Evolutionary conservation across 2,797 vertebrate species (phyloP), one percentile per base, ranked within the genome.

Genomic region (Tinamus major): DNA sequence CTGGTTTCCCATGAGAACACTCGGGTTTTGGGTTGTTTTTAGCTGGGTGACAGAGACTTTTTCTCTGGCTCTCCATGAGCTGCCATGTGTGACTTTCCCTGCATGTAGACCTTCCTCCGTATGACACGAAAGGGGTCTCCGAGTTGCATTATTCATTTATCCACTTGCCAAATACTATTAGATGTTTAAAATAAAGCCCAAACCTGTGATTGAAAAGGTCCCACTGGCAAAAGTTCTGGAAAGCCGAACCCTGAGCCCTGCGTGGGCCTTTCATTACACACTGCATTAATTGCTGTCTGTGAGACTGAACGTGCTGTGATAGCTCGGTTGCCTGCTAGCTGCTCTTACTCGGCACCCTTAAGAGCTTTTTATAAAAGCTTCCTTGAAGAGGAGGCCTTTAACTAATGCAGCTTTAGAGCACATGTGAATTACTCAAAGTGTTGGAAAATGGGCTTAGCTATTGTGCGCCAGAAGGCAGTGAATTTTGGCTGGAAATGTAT

Each of bases 1-100:
- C 23, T 8, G 49, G 23, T 24, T 51, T 26, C 24, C 49, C 48
- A 10, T 14, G 49, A 6, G 49, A 8, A 21, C 9, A 19, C 44
- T 46, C 44, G 20, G 44, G 44, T 20, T 46, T 49, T 13, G n/a
- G 16, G 16, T 74, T 8, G 56, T 75, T 58, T 55, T 24, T 24
- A 48, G 6, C 49, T 6, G 15, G 20, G 46, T 44, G 20, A 35
- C 62, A 20, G 20, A 31, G 26, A 46, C 2, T 51, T 72, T 33
- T 51, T 35, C 56, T 72, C 35, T 67, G 51, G 18, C 31, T 75
- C 18, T 58, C 39, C 21, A 4, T 88, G 59, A 58, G 68, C 41
- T 2, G 1, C 13, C 10, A 2, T 5, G 7, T 3, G 4, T 12
- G 33, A 44, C 15, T 69, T 76, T 58, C 78, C 0, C 1, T 4